A percentile compares a stretch with the other conserved stretches of the same genome.
Evolutionary conservation across 1,140 invertebrate species (phyloP).

Genomic region (Micrasema minimum): DNA sequence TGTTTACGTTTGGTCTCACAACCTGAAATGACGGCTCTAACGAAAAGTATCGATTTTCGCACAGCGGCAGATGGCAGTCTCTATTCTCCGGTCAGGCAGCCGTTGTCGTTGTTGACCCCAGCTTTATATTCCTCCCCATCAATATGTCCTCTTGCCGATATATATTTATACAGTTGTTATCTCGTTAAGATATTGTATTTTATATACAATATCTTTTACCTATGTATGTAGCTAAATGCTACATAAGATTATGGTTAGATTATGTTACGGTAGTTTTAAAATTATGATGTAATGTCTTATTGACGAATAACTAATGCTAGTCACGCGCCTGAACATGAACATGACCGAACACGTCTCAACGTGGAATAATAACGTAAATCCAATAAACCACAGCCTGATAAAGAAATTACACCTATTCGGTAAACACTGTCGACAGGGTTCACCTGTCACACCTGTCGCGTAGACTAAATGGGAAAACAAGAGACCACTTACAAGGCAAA

Average conservation of each 20-base stretch:
- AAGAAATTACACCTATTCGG: slow-evolving; percentile 1
- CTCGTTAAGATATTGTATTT: too few species aligned
- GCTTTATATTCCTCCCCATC: too few species aligned
- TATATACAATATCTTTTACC: too few species aligned
- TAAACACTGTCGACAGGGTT: slow-evolving; percentile 1
- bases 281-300: too few species aligned
- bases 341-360: too few species aligned
- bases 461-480: slow-evolving; percentile 23
- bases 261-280: too few species aligned
- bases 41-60: too few species aligned
- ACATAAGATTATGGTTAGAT: too few species aligned
- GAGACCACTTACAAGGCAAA: neutral
- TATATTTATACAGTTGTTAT: too few species aligned
- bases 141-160: too few species aligned
- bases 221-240: too few species aligned
- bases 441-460: slow-evolving; percentile 2
- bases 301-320: neutral
- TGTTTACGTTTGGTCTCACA: slow-evolving; percentile 9
- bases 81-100: neutral
- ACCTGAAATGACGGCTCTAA: too few species aligned
- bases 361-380: slow-evolving; percentile 4
- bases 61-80: neutral
- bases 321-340: neutral
- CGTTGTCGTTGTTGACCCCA: neutral
- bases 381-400: neutral